Evolutionary conservation across 2,113 vertebrate genomes (phyloP), one percentile per base, ranked within the genome.

Genomic region (Notothenia coriiceps): DNA sequence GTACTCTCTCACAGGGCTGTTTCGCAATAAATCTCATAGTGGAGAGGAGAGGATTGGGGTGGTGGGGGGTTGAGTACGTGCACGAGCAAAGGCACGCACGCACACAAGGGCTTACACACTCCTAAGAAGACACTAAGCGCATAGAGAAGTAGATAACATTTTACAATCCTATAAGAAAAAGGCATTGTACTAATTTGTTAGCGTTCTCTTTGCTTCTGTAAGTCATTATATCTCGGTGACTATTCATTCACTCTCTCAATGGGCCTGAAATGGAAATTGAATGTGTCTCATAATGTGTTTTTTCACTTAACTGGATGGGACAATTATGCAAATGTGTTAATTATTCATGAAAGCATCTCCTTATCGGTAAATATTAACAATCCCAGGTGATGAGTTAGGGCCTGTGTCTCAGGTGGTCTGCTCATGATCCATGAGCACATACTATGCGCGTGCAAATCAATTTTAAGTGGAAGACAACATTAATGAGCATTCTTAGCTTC

Each of bases 1-100:
- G 88, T 89, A 82, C 85, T 83, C 89, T 90, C 88, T 89, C 89
- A 88, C 89, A 89, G 85, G 70, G 74, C 87, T 91, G 89, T 86
- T 91, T 93, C 86, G 87, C 91, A 81, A 87, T 89, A 91, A 91
- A 92, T 93, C 85, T 93, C 59, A 56, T 52, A 63, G 47, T 59
- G 62, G 69, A 84, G 81, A 79, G 70, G 75, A 74, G 82, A 74
- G 77, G 63, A 76, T 33, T 6, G 55, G 44, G 29, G 49, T 22
- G 22, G 15, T 6, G 63, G 44, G 22, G 35, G 35, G 35, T 40
- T 50, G 7, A 20, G 73, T 67, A 82, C 17, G 60, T 88, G 85
- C 67, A 11, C 57, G 69, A 62, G 67, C 47, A 77, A 68, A 46
- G 17, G 67, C 72, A 66, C 35, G 56, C 63, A 70, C 80, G 69